phyloP scores from a whole-genome alignment of 2,888 invertebrate genomes.

The Heliconius ethilla region DNA sequence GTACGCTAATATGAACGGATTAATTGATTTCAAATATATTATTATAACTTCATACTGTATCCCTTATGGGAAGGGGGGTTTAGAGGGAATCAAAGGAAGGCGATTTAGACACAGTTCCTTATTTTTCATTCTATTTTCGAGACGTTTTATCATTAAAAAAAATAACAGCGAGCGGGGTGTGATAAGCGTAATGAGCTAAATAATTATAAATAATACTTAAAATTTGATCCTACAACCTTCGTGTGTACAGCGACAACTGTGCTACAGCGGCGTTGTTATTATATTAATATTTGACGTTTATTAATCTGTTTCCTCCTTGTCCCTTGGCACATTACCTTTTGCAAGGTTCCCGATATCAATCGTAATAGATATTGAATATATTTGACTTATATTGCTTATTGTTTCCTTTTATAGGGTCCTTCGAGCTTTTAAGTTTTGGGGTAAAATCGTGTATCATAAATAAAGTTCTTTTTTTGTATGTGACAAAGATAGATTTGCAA shows the following conservation, averaged over 20 bases:
- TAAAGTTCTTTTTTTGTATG: background rate
- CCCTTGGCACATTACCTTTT: slow-evolving; percentile 7
- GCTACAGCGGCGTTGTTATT: background rate
- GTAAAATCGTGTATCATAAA: background rate
- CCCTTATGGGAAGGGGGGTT: background rate
- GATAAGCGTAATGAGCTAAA: no score
- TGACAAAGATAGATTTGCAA: background rate
- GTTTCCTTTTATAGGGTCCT: slow-evolving; percentile 7
- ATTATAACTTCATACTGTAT: background rate
- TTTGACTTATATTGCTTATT: slow-evolving; percentile 10
- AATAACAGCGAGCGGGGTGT: no score
- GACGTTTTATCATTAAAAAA: background rate
- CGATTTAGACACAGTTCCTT: background rate
- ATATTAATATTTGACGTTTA: slow-evolving; percentile 9
- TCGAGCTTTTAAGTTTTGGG: background rate
- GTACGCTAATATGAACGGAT: background rate
- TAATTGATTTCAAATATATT: background rate
- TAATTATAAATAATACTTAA: background rate
- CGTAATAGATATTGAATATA: slow-evolving; percentile 18
- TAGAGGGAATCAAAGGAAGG: background rate
- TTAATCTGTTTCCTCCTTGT: slow-evolving; percentile 8
- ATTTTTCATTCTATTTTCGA: background rate
- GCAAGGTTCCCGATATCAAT: slow-evolving; percentile 12
- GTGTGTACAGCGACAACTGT: background rate
- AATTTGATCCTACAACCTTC: background rate